Evolutionary conservation across 2,797 vertebrate species (phyloP).

Genomic region (Pteronotus mesoamericanus): DNA sequence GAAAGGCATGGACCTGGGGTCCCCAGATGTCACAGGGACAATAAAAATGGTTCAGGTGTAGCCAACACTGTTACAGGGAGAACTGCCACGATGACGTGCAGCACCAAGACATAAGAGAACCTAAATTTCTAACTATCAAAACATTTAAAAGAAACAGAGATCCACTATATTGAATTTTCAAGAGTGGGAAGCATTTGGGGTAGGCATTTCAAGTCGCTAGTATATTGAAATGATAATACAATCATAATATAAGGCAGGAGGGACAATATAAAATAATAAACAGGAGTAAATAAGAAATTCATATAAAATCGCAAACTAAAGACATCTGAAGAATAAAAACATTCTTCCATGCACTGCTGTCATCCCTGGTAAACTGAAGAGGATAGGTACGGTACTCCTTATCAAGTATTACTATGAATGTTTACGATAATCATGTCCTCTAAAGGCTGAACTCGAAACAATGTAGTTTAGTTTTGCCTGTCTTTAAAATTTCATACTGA

Average conservation of each 20-base stretch:
- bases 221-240: not conserved
- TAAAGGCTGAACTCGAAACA: not conserved
- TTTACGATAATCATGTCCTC: not conserved
- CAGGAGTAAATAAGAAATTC: not conserved
- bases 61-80: not conserved
- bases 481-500: not conserved
- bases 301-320: not conserved
- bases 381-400: not conserved
- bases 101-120: not conserved
- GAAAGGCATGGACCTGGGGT: not conserved
- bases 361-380: not conserved
- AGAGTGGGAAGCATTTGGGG: not conserved
- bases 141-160: not conserved
- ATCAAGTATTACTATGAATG: not conserved
- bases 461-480: not conserved
- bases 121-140: not conserved
- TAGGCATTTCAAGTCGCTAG: not conserved
- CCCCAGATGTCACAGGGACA: not conserved
- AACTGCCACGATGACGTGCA: not conserved
- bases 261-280: not conserved
- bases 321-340: not conserved
- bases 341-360: not conserved
- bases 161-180: not conserved
- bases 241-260: not conserved
- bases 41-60: not conserved